Evolutionary conservation across 2,113 vertebrate genomes (phyloP).

Genomic region (Galbula dea): DNA sequence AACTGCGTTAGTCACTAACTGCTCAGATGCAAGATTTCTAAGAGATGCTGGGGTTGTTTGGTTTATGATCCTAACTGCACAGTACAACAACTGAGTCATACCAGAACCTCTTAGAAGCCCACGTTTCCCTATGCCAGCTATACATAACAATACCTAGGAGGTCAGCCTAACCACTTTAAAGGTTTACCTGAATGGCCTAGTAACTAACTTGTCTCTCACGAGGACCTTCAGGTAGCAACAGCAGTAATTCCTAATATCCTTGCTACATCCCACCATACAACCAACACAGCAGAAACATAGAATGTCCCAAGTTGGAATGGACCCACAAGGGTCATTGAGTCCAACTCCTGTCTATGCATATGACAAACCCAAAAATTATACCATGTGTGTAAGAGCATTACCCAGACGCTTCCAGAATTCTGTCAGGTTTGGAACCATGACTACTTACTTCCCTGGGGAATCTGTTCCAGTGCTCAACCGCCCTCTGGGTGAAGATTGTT

Average conservation of each 20-base stretch:
- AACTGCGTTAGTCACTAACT: background rate
- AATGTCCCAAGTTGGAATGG: too few species aligned
- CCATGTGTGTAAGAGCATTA: too few species aligned
- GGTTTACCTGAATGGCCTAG: background rate
- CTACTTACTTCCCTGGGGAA: too few species aligned
- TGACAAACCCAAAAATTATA: too few species aligned
- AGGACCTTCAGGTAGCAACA: background rate
- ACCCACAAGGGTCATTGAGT: too few species aligned
- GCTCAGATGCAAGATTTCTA: background rate
- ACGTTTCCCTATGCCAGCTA: background rate
- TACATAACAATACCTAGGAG: background rate
- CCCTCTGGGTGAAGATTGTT: too few species aligned
- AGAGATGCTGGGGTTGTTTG: background rate
- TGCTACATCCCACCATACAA: background rate
- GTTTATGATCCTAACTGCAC: background rate
- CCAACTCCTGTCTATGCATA: too few species aligned
- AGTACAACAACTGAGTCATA: background rate
- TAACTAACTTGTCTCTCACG: background rate
- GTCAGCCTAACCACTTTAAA: background rate
- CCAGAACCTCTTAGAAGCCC: background rate
- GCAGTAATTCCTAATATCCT: background rate
- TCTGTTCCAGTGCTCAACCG: too few species aligned
- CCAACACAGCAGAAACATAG: background rate
- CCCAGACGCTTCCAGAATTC: too few species aligned
- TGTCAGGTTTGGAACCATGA: too few species aligned